Conservation (phyloP, 2,888 invertebrate species). For the Fragum sueziense region DNA sequence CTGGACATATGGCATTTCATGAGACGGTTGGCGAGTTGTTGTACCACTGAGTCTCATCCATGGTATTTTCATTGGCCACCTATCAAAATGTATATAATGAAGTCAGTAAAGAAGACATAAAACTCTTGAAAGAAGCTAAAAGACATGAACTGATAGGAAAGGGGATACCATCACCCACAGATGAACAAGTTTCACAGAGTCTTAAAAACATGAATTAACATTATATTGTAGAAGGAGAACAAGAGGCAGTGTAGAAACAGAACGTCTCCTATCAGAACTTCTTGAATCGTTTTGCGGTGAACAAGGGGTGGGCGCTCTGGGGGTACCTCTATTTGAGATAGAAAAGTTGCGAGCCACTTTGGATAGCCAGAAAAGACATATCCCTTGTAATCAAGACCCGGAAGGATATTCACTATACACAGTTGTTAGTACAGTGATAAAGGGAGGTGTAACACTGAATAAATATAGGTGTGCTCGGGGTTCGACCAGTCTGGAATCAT, state of each 20-base stretch:
- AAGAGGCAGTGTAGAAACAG: conserved; percentile 52
- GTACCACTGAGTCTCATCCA: conserved; percentile 54
- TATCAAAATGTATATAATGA: conserved; percentile 56
- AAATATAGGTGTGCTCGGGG: conserved; percentile 65
- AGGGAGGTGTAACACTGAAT: conserved; percentile 59
- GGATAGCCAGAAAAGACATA: conserved; percentile 53
- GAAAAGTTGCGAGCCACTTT: conserved; percentile 49
- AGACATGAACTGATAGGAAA: conserved; percentile 40
- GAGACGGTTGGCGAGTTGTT: conserved; percentile 50
- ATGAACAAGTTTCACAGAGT: conserved; percentile 41
- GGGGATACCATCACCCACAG: conserved; percentile 31
- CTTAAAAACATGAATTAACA: conserved; percentile 48
- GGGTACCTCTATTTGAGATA: conserved; percentile 58
- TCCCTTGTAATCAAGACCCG: conserved; percentile 64
- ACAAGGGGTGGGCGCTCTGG: conserved; percentile 48
- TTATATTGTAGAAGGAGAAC: conserved; percentile 54
- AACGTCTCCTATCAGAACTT: conserved; percentile 44
- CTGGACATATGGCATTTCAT: conserved; percentile 69
- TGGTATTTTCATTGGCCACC: conserved; percentile 50
- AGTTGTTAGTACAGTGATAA: conserved; percentile 43
- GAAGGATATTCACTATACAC: conserved; percentile 45
- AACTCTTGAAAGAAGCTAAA: conserved; percentile 58
- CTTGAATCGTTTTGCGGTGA: conserved; percentile 43
- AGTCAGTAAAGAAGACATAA: conserved; percentile 59
- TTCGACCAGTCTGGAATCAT: conserved; percentile 66